Conservation (phyloP, 2,113 vertebrate species). For the Cebus imitator region DNA sequence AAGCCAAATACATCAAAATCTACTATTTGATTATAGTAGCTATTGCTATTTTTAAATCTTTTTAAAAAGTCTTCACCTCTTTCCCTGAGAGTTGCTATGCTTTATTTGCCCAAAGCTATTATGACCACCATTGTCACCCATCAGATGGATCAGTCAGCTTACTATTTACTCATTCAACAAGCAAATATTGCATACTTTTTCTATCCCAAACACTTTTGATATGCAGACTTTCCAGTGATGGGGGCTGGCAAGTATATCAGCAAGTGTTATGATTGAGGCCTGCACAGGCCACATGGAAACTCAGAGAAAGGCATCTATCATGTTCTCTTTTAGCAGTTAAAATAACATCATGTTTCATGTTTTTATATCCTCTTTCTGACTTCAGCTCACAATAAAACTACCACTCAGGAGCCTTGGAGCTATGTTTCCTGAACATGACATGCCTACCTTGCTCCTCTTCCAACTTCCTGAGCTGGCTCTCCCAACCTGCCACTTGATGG, state of each 20-base stretch:
- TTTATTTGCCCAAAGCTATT: not conserved
- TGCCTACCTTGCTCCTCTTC: not conserved
- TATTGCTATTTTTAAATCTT: not conserved
- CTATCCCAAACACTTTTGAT: not conserved
- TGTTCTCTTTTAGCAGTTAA: not conserved
- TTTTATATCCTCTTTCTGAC: not conserved
- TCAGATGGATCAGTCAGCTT: not conserved
- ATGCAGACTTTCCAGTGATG: not conserved
- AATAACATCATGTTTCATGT: not conserved
- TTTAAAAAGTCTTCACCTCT: not conserved
- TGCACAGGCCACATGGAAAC: not conserved
- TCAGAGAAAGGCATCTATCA: not conserved
- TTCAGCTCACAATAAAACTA: not conserved
- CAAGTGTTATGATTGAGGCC: rapidly evolving
- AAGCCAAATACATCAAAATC: not conserved
- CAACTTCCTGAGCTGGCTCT: not conserved
- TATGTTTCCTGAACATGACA: not conserved
- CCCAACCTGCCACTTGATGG: too few species aligned
- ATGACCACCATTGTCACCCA: not conserved
- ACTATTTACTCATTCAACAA: not conserved
- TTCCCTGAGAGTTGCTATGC: not conserved
- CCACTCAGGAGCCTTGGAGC: not conserved
- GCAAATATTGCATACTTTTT: not conserved
- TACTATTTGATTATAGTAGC: not conserved
- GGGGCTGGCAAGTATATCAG: not conserved